Base-by-base conservation (phyloP, 2,113 vertebrate genomes). In the Hydrochoerus hydrochaeris region DNA sequence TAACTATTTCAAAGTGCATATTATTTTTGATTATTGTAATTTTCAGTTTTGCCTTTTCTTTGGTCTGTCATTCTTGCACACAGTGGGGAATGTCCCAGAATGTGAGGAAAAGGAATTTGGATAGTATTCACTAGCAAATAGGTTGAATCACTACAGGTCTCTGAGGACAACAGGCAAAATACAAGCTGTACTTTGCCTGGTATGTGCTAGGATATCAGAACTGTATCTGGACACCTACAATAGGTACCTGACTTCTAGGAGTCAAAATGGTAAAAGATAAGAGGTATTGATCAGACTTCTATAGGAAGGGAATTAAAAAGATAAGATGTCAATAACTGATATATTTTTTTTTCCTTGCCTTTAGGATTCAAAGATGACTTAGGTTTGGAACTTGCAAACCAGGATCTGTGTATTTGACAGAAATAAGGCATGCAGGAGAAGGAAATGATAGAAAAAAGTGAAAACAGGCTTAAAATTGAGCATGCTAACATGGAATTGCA, bases 1-100 rank as follows among this genome's bases (percentile, higher is more conserved):
- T 82, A 83, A 84, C 65, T 77, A 69, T 14, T 88, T 88, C 80
- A 89, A n/a, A n/a, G n/a, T n/a, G n/a, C n/a, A n/a, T 67, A 32
- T 14, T 32, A 35, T 16, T 67, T 67, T 67, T 67, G 11, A 67
- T 35, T 67, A 30, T 67, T 32, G 30, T 32, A 67, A 67, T 13
- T 67, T 67, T 35, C 30, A 67, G 13, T 67, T 32, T 67, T 67
- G 63, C 14, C 14, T 26, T 67, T 32, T 67, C 63, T 67, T 67
- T 35, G 32, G 32, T 32, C 63, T 67, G 63, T 16, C 63, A 67
- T 32, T 14, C 63, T 67, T 67, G 13, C 32, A 16, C 10, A 13
- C 12, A 16, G 63, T 67, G 63, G 32, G 32, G 63, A 67, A 10
- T 67, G 30, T 32, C 32, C 63, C 12, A 67, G 63, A 67, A 67